phyloP scores from a whole-genome alignment of 2,113 vertebrate species.

The Apus apus region DNA sequence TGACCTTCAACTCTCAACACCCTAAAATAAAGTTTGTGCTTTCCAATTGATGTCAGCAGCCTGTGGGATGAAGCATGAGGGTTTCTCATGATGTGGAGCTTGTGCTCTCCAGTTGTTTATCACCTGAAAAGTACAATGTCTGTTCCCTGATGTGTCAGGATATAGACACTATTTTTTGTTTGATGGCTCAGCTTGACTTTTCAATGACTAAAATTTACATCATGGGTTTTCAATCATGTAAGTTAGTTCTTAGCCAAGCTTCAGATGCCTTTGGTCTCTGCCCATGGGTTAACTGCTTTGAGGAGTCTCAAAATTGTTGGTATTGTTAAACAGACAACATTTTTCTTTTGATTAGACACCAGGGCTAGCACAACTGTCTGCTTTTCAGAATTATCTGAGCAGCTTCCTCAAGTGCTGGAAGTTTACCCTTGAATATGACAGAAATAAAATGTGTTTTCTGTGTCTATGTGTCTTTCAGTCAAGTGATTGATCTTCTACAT shows the following conservation, averaged over 20 bases:
- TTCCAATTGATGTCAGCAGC: neutral
- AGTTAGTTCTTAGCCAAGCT: constrained; percentile 12
- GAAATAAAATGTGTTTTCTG: constrained; percentile 61
- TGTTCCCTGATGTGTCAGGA: constrained; percentile 23
- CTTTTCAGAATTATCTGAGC: constrained; percentile 41
- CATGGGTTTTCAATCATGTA: neutral
- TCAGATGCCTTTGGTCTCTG: constrained; percentile 27
- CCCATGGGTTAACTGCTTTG: neutral
- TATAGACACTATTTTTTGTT: constrained; percentile 14
- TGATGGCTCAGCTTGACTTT: constrained; percentile 43
- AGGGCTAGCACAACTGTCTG: constrained; percentile 66
- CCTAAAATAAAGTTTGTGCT: constrained; percentile 8
- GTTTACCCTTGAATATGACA: constrained; percentile 78
- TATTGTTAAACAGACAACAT: constrained; percentile 70
- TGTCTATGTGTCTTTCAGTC: constrained; percentile 58
- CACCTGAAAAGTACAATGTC: constrained; percentile 5
- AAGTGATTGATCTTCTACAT: constrained; percentile 68
- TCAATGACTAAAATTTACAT: constrained; percentile 50
- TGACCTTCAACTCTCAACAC: constrained; percentile 26
- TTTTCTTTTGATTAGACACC: constrained; percentile 61
- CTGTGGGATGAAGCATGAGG: neutral
- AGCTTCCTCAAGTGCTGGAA: neutral
- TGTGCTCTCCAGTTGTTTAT: constrained; percentile 9
- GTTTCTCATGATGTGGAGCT: neutral
- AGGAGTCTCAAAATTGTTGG: constrained; percentile 21